phyloP scores from a whole-genome alignment of 2,113 vertebrate species.

The Perca schrenkii region DNA sequence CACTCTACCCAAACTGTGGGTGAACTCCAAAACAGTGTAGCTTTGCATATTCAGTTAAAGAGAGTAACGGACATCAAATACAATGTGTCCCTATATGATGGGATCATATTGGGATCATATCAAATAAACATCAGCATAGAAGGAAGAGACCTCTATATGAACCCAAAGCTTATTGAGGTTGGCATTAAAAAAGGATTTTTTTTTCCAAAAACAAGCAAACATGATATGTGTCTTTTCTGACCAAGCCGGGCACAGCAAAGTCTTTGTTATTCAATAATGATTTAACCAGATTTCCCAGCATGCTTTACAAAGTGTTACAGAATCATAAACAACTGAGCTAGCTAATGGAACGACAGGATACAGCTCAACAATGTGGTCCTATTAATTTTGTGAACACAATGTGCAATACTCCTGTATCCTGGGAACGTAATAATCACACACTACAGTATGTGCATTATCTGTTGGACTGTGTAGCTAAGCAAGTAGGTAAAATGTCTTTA shows the following conservation, averaged over 20 bases:
- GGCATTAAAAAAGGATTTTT: conserved; percentile 9
- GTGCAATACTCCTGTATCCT: background rate
- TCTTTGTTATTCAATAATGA: conserved; percentile 46
- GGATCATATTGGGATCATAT: conserved; percentile 43
- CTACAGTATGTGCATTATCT: background rate
- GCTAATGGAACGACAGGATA: conserved; percentile 8
- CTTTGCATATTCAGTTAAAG: conserved; percentile 56
- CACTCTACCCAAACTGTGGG: conserved; percentile 68
- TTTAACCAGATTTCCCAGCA: conserved; percentile 28
- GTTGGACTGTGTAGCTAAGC: background rate
- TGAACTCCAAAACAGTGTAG: conserved; percentile 55
- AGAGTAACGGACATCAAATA: conserved; percentile 6
- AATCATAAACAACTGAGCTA: background rate
- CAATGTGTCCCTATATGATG: conserved; percentile 18
- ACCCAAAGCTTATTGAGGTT: conserved; percentile 43
- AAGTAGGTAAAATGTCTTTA: no score
- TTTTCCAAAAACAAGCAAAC: conserved; percentile 12
- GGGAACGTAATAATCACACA: background rate
- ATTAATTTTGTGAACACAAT: background rate
- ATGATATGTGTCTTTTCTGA: conserved; percentile 16
- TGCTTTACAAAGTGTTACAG: conserved; percentile 1
- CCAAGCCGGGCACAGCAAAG: background rate
- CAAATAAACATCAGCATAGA: conserved; percentile 60
- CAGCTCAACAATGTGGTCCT: background rate
- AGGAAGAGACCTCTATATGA: conserved; percentile 56